These are phyloP conservation scores for Phenganax stokvisi DNA, from an alignment of 92 coral and sea anemone species.

Conservation along the genomic window DNA sequence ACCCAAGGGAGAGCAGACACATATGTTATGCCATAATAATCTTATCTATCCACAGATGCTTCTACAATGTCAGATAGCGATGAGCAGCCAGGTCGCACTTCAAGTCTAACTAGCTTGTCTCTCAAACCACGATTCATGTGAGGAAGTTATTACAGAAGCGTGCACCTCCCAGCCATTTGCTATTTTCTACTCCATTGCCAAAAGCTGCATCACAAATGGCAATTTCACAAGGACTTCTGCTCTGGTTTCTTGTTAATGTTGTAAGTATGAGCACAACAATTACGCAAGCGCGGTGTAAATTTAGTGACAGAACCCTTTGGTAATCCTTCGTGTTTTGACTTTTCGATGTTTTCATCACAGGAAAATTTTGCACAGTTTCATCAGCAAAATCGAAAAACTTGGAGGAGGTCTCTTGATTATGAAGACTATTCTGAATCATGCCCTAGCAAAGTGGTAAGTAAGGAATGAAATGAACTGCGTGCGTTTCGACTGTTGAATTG, in stretches of 20 bases:
- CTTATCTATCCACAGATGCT: conserved; percentile 11
- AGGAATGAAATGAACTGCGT: background rate
- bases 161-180: background rate
- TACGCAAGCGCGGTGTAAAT: background rate
- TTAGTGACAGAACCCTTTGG: background rate
- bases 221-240: background rate
- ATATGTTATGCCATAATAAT: background rate
- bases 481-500: background rate
- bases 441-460: conserved; percentile 36
- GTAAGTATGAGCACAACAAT: background rate
- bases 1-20: conserved; percentile 5
- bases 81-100: conserved; percentile 2
- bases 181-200: background rate
- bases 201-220: background rate
- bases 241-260: background rate
- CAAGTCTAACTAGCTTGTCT: background rate
- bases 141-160: background rate
- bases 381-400: conserved; percentile 15
- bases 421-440: conserved; percentile 31
- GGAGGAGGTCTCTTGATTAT: background rate
- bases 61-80: conserved; percentile 12
- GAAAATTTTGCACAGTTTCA: conserved; percentile 28
- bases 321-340: background rate
- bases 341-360: conserved; percentile 4
- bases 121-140: background rate